Evolutionary conservation across 2,113 vertebrate species (phyloP).

Genomic region (Bolborhynchus lineola): DNA sequence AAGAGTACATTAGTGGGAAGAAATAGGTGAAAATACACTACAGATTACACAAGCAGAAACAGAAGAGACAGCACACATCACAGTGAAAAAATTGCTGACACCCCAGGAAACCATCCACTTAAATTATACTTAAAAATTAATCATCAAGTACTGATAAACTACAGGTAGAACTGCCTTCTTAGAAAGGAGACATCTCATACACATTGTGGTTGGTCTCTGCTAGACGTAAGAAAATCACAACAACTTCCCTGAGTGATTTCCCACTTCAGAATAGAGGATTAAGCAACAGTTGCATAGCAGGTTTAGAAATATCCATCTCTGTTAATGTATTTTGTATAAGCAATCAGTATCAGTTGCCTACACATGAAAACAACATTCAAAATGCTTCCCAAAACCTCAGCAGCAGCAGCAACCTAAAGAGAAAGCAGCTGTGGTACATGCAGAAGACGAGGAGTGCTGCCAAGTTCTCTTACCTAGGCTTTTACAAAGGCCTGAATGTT

Average conservation of each 20-base stretch:
- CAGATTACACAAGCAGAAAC: background rate
- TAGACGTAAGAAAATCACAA: background rate
- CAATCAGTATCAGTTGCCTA: background rate
- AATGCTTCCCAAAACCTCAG: background rate
- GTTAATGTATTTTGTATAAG: background rate
- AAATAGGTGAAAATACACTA: background rate
- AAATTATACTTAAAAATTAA: background rate
- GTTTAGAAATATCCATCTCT: background rate
- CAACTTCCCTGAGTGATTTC: background rate
- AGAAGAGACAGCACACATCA: background rate
- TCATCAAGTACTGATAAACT: background rate
- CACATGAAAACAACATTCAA: background rate
- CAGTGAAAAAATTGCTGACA: background rate
- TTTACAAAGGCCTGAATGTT: background rate
- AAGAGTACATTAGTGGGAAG: background rate
- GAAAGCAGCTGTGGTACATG: background rate
- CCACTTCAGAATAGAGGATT: background rate
- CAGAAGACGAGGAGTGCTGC: background rate
- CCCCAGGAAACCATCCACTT: background rate
- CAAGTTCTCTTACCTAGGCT: background rate
- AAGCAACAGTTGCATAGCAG: background rate
- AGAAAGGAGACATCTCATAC: background rate
- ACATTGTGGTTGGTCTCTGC: fast-evolving
- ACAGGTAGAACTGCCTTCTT: background rate
- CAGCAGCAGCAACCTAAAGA: background rate